phyloP scores from a whole-genome alignment of 2,797 vertebrate genomes.

The Acipenser transmontanus region DNA sequence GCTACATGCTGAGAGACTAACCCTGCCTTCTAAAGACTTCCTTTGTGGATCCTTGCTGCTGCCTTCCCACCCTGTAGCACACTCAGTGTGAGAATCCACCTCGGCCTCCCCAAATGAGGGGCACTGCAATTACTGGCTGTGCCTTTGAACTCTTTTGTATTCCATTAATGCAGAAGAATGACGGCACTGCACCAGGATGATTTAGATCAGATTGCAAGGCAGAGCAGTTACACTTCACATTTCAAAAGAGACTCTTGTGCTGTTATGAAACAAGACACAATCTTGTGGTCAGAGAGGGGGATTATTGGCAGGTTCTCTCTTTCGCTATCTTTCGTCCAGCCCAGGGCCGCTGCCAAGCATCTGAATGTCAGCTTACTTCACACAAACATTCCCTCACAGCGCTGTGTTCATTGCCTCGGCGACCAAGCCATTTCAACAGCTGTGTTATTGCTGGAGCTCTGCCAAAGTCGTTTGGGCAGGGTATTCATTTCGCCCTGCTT shows the following conservation, averaged over 20 bases:
- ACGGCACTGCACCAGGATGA: conserved; percentile 8
- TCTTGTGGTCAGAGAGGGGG: conserved; percentile 41
- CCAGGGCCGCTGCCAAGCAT: conserved; percentile 39
- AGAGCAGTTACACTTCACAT: conserved; percentile 43
- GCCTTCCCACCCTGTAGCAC: no score
- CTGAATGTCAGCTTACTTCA: conserved; percentile 59
- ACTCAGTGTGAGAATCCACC: no score
- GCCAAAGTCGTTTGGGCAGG: conserved; percentile 54
- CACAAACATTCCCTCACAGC: conserved; percentile 61
- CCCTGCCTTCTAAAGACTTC: no score
- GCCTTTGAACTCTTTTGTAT: not conserved
- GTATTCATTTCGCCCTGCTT: conserved; percentile 35
- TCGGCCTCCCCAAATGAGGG: no score
- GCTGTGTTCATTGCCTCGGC: conserved; percentile 58
- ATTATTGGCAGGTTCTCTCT: conserved; percentile 39
- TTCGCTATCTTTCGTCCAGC: conserved; percentile 25
- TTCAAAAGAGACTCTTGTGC: conserved; percentile 52
- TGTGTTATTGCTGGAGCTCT: conserved; percentile 75
- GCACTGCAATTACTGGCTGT: not conserved
- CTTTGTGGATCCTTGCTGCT: no score
- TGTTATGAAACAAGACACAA: conserved; percentile 53
- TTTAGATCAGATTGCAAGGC: conserved; percentile 48
- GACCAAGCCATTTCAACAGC: conserved; percentile 79
- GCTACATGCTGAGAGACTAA: no score
- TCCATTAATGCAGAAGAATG: not conserved